Percentiles rank a stretch among this genome's conserved stretches.
Conservation (phyloP, 2,797 vertebrate genomes). For the Xyrichtys novacula region DNA sequence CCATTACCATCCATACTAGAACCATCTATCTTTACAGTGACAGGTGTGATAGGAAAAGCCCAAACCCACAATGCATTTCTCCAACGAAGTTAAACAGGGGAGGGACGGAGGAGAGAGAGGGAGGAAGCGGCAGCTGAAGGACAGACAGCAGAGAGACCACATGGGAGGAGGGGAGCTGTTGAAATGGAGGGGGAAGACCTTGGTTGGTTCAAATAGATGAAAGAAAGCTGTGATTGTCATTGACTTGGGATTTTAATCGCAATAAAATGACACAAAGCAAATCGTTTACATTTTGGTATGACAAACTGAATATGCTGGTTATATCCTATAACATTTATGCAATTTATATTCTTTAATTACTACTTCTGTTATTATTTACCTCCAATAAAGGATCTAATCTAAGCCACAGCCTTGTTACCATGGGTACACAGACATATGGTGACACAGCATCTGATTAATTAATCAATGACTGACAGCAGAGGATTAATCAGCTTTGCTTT, state of each 20-base stretch:
- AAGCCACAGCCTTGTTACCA: slow-evolving; percentile 42
- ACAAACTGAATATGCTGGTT: neutral
- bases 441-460: slow-evolving; percentile 81
- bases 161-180: slow-evolving; percentile 24
- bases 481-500: slow-evolving; percentile 73
- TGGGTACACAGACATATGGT: slow-evolving; percentile 71
- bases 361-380: neutral
- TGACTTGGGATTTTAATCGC: neutral
- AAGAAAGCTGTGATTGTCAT: neutral
- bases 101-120: slow-evolving; percentile 35
- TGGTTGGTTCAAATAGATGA: slow-evolving; percentile 12
- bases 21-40: slow-evolving; percentile 71
- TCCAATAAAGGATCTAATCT: slow-evolving; percentile 10
- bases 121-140: slow-evolving; percentile 44
- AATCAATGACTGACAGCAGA: slow-evolving; percentile 79
- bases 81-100: slow-evolving; percentile 53
- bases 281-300: no score
- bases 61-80: slow-evolving; percentile 67
- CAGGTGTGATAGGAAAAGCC: slow-evolving; percentile 65
- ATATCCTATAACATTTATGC: neutral
- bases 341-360: neutral
- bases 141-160: slow-evolving; percentile 23
- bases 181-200: neutral
- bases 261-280: neutral
- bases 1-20: slow-evolving; percentile 63